phyloP scores from a whole-genome alignment of 2,797 vertebrate genomes.

The Gorsachius magnificus region DNA sequence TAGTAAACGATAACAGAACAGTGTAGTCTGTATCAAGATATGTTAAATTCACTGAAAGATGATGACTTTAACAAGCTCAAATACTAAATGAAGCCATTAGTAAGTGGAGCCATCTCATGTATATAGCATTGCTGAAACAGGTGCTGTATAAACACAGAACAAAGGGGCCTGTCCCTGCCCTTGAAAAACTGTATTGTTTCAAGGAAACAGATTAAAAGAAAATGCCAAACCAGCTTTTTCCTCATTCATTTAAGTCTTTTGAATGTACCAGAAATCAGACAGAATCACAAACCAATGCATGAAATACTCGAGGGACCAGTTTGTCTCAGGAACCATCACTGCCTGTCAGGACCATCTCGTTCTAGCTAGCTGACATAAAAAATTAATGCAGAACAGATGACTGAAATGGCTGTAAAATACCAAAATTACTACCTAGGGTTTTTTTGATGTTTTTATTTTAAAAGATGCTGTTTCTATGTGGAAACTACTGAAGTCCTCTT shows the following conservation, averaged over 20 bases:
- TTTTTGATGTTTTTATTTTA: constrained; percentile 18
- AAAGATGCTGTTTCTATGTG: not conserved
- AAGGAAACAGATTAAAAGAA: constrained; percentile 35
- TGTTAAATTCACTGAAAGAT: not conserved
- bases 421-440: not conserved
- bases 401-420: constrained; percentile 1
- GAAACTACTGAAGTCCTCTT: not conserved
- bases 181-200: not conserved
- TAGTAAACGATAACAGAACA: not conserved
- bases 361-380: not conserved
- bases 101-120: not conserved
- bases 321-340: not conserved
- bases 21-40: not conserved
- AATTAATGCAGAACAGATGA: not conserved
- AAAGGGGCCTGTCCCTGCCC: not conserved
- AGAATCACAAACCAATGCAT: not conserved
- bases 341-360: constrained; percentile 24
- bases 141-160: not conserved
- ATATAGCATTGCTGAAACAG: not conserved
- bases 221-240: not conserved
- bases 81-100: not conserved
- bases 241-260: constrained; percentile 19
- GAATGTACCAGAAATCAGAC: constrained; percentile 12
- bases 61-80: not conserved
- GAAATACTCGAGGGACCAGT: constrained; percentile 11